Conservation (phyloP, 1,140 invertebrate genomes). For the Meloidogyne chitwoodi region DNA sequence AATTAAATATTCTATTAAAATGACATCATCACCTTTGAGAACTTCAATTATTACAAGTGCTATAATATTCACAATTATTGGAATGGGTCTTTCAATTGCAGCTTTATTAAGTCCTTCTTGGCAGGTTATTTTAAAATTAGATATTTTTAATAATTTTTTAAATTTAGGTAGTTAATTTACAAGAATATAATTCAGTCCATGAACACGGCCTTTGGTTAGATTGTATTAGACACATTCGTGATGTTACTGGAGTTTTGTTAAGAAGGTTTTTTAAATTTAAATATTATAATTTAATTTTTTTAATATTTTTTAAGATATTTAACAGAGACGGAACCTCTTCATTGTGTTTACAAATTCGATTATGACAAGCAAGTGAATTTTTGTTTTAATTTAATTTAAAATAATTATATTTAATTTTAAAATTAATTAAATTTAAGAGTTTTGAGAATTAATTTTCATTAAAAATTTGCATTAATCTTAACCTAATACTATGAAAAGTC, state of each 20-base stretch:
- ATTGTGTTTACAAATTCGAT: constrained; percentile 60
- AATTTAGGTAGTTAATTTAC: constrained; percentile 47
- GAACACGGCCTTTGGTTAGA: constrained; percentile 59
- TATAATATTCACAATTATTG: constrained; percentile 51
- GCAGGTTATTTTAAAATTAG: too few relatives aligned
- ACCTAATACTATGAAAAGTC: too few relatives aligned
- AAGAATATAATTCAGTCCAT: constrained; percentile 59
- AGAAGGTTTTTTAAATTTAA: constrained; percentile 38
- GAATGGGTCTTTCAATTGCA: constrained; percentile 56
- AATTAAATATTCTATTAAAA: too few relatives aligned
- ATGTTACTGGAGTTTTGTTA: constrained; percentile 52
- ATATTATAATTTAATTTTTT: not conserved
- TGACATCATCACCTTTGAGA: constrained; percentile 1
- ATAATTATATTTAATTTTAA: too few relatives aligned
- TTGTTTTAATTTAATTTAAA: too few relatives aligned
- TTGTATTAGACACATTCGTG: constrained; percentile 52
- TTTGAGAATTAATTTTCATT: too few relatives aligned
- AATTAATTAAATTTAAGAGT: too few relatives aligned
- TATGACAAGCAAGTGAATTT: constrained; percentile 47
- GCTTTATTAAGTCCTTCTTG: constrained; percentile 56
- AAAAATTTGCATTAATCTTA: too few relatives aligned
- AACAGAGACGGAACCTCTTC: constrained; percentile 53
- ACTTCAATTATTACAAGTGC: constrained; percentile 45
- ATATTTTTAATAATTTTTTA: not conserved
- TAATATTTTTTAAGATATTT: constrained; percentile 38